Conservation (phyloP, 2,888 invertebrate species). For the Lysandra coridon region DNA sequence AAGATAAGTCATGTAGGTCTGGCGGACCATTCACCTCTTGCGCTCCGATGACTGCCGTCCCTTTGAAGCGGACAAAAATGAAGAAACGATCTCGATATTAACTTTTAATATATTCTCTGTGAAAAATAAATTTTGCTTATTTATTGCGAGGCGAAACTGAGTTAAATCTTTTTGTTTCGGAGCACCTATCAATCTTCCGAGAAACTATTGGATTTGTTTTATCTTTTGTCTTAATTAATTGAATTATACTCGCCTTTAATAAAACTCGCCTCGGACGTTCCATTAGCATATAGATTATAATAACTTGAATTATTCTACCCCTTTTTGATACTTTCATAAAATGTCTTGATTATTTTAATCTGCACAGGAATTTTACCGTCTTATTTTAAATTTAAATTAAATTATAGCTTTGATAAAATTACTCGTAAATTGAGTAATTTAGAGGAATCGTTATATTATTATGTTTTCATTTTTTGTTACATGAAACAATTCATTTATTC, state of each 20-base stretch:
- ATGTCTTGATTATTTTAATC: constrained; percentile 20
- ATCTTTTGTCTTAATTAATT: constrained; percentile 25
- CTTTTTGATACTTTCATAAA: constrained; percentile 31
- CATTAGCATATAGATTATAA: constrained; percentile 33
- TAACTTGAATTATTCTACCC: constrained; percentile 30
- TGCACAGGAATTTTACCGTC: background rate
- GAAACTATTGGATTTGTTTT: constrained; percentile 6
- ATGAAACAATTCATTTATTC: background rate
- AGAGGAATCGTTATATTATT: background rate
- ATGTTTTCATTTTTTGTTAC: background rate
- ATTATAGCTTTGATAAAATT: background rate
- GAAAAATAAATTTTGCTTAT: constrained; percentile 41
- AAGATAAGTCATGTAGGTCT: constrained; percentile 76
- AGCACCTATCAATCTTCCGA: constrained; percentile 25
- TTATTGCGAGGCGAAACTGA: constrained; percentile 34
- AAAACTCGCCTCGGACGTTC: constrained; percentile 30
- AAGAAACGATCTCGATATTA: constrained; percentile 42
- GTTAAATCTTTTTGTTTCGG: constrained; percentile 17
- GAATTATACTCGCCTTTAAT: constrained; percentile 28
- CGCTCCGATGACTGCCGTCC: constrained; percentile 48
- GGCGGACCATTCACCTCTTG: constrained; percentile 73
- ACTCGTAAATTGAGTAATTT: background rate
- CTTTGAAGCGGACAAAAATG: constrained; percentile 44
- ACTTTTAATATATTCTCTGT: constrained; percentile 42
- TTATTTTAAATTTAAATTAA: background rate